Base-by-base conservation (phyloP, 1,140 invertebrate species). In the Reticulitermes speratus region DNA sequence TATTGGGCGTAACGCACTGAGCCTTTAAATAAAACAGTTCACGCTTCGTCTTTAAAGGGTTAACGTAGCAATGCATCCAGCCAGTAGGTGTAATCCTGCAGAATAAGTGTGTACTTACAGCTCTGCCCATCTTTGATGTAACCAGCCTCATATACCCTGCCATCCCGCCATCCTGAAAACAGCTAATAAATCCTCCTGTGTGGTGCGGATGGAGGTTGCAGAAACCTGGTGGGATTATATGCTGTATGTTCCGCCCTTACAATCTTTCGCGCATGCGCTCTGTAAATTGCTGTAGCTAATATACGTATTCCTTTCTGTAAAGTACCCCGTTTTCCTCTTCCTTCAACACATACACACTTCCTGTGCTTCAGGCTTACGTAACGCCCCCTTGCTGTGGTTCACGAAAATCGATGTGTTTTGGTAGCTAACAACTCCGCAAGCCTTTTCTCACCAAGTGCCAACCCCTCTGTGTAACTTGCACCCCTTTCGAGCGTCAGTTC, bases 401-500 rank as follows among this genome's bases (percentile, higher is more conserved):
- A 69, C 69, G 83, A 84, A 87, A 87, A 87, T 87, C 86, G 86
- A 87, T 87, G 86, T 87, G 59, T 84, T 87, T 85, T 85, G 84
- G 86, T 84, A 87, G 86, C 86, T 82, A 85, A 85, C 86, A 85
- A 75, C 86, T 59, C 84, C 86, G 82, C 86, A 86, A 86, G 75
- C 86, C 86, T 44, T 44, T 55, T 75, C 65, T 75, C 65, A 75
- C 65, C 65, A 25, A 12, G 65, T 75, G 25, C n/a, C 65, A 75
- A 75, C 65, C 65, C 65, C n/a, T 75, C 65, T 75, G n/a, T 75
- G n/a, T 75, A 75, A 75, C 89, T 90, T 89, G 90, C 90, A 89
- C 89, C 90, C 89, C 89, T 90, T 75, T 89, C 84, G 89, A 88
- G 89, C 89, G 88, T 88, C 88, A 89, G 89, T 89, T 88, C 87